Conservation (phyloP, 2,113 vertebrate species). For the Proterorhinus semilunaris region DNA sequence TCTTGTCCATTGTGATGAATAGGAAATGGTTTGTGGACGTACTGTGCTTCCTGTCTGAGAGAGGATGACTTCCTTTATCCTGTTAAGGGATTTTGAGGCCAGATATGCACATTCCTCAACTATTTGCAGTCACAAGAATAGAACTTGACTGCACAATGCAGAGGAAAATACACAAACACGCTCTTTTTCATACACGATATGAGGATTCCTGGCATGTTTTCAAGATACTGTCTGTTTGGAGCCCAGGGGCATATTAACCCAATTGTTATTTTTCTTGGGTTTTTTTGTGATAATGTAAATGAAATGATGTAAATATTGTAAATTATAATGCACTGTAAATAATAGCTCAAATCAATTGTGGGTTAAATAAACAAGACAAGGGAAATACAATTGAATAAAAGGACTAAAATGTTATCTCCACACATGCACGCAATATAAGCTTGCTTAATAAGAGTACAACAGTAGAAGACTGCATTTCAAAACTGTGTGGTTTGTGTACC, state of each 20-base stretch:
- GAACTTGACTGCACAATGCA: background rate
- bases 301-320: too few relatives aligned
- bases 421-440: too few relatives aligned
- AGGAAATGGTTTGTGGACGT: slow-evolving; percentile 51
- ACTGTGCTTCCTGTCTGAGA: slow-evolving; percentile 47
- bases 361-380: background rate
- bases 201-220: background rate
- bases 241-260: background rate
- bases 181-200: background rate
- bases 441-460: too few relatives aligned
- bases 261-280: too few relatives aligned
- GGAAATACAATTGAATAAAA: background rate
- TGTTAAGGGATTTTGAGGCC: slow-evolving; percentile 38
- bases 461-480: too few relatives aligned
- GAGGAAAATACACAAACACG: background rate
- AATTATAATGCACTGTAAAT: too few relatives aligned
- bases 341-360: too few relatives aligned
- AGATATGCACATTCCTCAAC: slow-evolving; percentile 20
- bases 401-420: background rate
- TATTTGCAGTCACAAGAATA: slow-evolving; percentile 19
- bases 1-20: slow-evolving; percentile 16
- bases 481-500: slow-evolving; percentile 46
- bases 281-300: too few relatives aligned
- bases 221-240: background rate
- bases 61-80: slow-evolving; percentile 57